Conservation (phyloP, 2,797 vertebrate genomes). For the Pygocentrus nattereri region DNA sequence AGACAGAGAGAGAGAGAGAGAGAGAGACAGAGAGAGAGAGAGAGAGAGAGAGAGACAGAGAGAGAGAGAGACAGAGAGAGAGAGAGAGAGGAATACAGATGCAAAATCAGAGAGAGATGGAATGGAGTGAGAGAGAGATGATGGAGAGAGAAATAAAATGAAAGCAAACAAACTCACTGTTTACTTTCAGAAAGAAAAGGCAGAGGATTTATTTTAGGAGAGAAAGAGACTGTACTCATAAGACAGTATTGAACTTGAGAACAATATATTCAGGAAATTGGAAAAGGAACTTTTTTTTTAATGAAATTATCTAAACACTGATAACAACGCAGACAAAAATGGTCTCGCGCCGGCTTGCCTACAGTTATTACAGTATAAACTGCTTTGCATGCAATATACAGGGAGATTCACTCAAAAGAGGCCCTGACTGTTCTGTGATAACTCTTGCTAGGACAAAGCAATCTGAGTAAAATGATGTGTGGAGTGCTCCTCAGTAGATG, state of each 20-base stretch:
- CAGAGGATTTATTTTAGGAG: neutral
- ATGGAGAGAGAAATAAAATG: neutral
- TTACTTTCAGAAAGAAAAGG: neutral
- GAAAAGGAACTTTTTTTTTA: no score
- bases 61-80: neutral
- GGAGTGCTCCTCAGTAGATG: no score
- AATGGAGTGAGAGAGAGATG: neutral
- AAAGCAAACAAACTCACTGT: neutral
- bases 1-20: neutral
- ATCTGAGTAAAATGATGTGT: no score
- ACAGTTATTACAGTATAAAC: no score
- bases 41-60: neutral
- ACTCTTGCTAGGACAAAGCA: no score
- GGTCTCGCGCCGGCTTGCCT: no score
- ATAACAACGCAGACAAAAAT: no score
- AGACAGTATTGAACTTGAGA: neutral
- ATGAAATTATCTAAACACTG: no score
- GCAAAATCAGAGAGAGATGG: neutral
- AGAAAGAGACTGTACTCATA: no score
- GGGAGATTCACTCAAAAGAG: no score
- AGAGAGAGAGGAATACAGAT: neutral
- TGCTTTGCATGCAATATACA: no score
- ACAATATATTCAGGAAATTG: neutral
- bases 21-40: neutral
- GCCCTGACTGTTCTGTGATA: no score